Conservation (phyloP, 2,797 vertebrate genomes). For the Lateolabrax maculatus region DNA sequence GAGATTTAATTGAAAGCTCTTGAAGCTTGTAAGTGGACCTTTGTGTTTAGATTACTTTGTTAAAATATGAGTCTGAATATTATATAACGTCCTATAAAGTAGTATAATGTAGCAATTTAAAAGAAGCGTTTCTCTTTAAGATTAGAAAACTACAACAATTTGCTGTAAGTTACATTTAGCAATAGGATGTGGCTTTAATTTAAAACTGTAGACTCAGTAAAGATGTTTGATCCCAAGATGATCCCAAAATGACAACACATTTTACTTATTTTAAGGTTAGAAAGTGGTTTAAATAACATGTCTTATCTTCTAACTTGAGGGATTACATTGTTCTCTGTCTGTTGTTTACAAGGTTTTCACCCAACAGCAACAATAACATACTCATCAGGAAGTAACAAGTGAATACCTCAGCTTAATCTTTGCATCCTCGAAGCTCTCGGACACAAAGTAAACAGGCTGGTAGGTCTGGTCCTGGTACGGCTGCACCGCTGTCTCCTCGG, state of each 20-base stretch:
- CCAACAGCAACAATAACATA: neutral
- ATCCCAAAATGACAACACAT: too few species aligned
- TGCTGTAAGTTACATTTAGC: neutral
- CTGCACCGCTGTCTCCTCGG: conserved; percentile 86
- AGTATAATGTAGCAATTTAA: neutral
- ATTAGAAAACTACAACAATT: neutral
- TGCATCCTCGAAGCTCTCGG: conserved; percentile 91
- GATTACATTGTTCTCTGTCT: neutral
- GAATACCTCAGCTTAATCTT: conserved; percentile 87
- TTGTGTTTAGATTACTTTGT: neutral
- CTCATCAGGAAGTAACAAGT: neutral
- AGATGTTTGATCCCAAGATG: neutral
- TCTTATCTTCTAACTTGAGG: neutral
- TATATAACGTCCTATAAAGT: neutral
- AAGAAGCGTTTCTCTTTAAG: neutral
- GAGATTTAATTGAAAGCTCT: neutral
- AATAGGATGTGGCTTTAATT: neutral
- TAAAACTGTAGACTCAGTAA: neutral
- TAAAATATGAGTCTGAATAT: neutral
- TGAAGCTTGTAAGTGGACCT: neutral
- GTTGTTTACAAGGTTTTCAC: neutral
- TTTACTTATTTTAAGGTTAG: neutral
- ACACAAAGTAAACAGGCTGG: conserved; percentile 90
- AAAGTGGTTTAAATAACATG: neutral
- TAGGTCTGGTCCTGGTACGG: conserved; percentile 89